phyloP scores from a whole-genome alignment of 2,888 invertebrate genomes.

The Cordilura impudica region DNA sequence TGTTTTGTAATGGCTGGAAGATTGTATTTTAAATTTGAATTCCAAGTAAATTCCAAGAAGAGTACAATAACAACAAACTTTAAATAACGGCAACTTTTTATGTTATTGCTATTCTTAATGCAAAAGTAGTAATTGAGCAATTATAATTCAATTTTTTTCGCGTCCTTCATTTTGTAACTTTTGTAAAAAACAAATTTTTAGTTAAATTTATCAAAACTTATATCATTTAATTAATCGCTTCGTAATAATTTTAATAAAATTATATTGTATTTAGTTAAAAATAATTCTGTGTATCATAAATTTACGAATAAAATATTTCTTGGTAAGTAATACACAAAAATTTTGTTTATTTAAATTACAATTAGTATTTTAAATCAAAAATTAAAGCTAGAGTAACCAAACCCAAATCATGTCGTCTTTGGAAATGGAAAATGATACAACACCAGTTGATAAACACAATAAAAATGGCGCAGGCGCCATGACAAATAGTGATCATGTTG shows the following conservation, averaged over 20 bases:
- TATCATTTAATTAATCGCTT: conserved; percentile 5
- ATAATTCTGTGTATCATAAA: conserved; percentile 1
- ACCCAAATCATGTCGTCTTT: conserved; percentile 59
- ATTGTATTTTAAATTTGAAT: conserved; percentile 12
- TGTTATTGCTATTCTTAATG: conserved; percentile 15
- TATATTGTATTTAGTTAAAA: conserved; percentile 23
- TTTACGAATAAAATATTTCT: background rate
- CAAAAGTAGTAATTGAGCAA: background rate
- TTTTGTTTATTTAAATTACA: background rate
- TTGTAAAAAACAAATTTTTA: conserved; percentile 31
- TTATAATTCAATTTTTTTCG: conserved; percentile 26
- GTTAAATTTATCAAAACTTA: conserved; percentile 1
- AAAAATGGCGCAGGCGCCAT: conserved; percentile 74
- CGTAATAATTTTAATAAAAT: conserved; percentile 16
- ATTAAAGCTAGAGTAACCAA: conserved; percentile 8
- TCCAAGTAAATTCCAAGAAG: conserved; percentile 15
- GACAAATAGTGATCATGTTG: conserved; percentile 32
- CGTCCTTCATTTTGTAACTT: conserved; percentile 37
- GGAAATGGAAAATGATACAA: conserved; percentile 64
- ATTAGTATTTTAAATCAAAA: background rate
- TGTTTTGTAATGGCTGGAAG: no score
- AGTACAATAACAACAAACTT: conserved; percentile 48
- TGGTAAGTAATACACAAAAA: conserved; percentile 15
- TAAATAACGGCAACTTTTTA: conserved; percentile 56
- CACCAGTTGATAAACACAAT: conserved; percentile 40